Conservation (phyloP, 2,888 invertebrate species). For the Dicranocentrus wangi region DNA sequence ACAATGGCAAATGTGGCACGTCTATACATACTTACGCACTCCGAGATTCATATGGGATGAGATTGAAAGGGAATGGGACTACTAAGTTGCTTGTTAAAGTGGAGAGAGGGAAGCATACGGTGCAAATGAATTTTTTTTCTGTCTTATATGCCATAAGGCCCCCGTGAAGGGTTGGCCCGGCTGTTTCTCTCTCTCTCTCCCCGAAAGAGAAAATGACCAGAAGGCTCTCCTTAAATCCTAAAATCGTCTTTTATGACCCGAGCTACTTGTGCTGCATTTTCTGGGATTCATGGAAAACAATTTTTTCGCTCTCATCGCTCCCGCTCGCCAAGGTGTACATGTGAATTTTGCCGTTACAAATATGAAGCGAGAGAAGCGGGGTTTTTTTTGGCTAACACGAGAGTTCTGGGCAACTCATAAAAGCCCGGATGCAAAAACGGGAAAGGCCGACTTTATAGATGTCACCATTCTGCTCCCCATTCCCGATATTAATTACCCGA, state of each 20-base stretch:
- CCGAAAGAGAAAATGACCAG: slow-evolving; percentile 29
- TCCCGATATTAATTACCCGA: slow-evolving; percentile 60
- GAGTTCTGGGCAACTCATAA: too few relatives aligned
- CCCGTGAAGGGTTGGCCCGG: too few relatives aligned
- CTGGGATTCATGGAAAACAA: too few relatives aligned
- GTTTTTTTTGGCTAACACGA: too few relatives aligned
- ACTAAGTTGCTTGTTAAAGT: slow-evolving; percentile 17
- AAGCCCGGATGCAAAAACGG: too few relatives aligned
- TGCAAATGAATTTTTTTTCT: slow-evolving; percentile 43
- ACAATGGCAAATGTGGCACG: neutral
- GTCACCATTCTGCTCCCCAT: slow-evolving; percentile 51
- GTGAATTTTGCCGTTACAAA: too few relatives aligned
- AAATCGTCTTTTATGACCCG: slow-evolving; percentile 36
- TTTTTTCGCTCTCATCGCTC: too few relatives aligned
- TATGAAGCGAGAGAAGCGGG: too few relatives aligned
- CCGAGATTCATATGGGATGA: slow-evolving; percentile 8
- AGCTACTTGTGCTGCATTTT: neutral
- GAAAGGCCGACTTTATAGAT: too few relatives aligned
- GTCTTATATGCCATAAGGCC: too few relatives aligned
- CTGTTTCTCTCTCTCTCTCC: slow-evolving; percentile 13
- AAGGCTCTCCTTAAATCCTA: slow-evolving; percentile 16
- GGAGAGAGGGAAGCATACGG: slow-evolving; percentile 20
- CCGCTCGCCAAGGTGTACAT: too few relatives aligned
- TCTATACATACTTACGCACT: neutral
- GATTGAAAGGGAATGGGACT: slow-evolving; percentile 10